phyloP scores from a whole-genome alignment of 2,888 invertebrate genomes.

The Clitarchus hookeri region DNA sequence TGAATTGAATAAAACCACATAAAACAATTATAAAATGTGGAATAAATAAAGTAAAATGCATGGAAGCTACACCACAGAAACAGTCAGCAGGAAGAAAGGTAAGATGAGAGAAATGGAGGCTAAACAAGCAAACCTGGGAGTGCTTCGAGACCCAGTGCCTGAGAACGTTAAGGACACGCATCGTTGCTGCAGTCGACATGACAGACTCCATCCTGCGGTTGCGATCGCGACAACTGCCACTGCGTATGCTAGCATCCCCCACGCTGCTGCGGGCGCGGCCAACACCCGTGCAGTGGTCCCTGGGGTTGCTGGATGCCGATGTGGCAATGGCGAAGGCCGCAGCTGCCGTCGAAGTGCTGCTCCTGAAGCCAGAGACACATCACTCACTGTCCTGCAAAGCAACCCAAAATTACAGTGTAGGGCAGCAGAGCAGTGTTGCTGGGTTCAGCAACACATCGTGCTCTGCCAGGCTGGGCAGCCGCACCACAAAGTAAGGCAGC shows the following conservation, averaged over 20 bases:
- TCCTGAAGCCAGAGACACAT: conserved; percentile 57
- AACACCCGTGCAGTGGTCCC: conserved; percentile 61
- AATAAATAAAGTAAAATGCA: too few species aligned
- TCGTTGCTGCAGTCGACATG: conserved; percentile 91
- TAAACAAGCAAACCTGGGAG: conserved; percentile 61
- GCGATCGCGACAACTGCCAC: conserved; percentile 57
- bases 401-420: too few species aligned
- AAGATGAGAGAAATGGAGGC: neutral
- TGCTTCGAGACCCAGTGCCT: conserved; percentile 93
- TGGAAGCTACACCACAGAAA: too few species aligned
- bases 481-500: too few species aligned
- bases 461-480: too few species aligned
- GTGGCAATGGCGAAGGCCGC: conserved; percentile 91
- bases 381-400: too few species aligned
- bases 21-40: too few species aligned
- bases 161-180: conserved; percentile 87
- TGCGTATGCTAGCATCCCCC: conserved; percentile 45
- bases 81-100: too few species aligned
- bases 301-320: conserved; percentile 82
- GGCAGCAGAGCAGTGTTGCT: too few species aligned
- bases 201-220: conserved; percentile 71
- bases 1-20: too few species aligned
- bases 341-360: conserved; percentile 84
- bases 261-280: conserved; percentile 49
- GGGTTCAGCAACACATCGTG: too few species aligned